These are phyloP conservation scores for Cydia splendana DNA, from an alignment of 1,140 invertebrate species.

Conservation along the genomic window DNA sequence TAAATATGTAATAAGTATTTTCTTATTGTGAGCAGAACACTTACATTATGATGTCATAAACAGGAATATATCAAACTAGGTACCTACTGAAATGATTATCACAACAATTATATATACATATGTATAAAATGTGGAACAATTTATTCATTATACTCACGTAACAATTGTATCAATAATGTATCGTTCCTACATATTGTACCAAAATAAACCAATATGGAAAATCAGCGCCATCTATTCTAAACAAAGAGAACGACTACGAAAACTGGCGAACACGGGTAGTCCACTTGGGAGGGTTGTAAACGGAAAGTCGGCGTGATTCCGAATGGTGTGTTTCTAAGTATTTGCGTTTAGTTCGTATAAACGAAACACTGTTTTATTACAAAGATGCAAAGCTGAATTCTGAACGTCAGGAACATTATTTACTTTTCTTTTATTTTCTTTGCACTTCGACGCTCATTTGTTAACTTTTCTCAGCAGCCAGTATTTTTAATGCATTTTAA, in stretches of 20 bases:
- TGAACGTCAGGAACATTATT: not conserved
- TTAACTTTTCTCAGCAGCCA: not conserved
- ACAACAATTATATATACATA: no score
- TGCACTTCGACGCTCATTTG: not conserved
- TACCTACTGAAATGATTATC: no score
- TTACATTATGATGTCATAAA: no score
- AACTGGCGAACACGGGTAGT: conserved; percentile 35
- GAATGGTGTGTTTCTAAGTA: conserved; percentile 29
- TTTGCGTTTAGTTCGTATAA: not conserved
- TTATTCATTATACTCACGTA: no score
- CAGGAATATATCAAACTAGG: no score
- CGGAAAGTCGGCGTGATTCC: not conserved
- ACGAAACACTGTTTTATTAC: not conserved
- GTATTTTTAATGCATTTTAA: conserved; percentile 1
- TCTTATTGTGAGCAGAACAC: no score
- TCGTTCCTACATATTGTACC: no score
- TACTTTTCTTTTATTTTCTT: conserved; percentile 13
- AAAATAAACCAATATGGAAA: conserved; percentile 17
- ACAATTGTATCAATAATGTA: no score
- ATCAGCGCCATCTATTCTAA: conserved; percentile 45
- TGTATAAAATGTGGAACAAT: no score
- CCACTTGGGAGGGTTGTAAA: conserved; percentile 34
- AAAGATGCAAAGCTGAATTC: not conserved
- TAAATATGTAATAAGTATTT: no score
- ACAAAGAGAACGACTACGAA: conserved; percentile 35